Base-by-base conservation (phyloP, 1,140 invertebrate species). In the Procambarus clarkii region DNA sequence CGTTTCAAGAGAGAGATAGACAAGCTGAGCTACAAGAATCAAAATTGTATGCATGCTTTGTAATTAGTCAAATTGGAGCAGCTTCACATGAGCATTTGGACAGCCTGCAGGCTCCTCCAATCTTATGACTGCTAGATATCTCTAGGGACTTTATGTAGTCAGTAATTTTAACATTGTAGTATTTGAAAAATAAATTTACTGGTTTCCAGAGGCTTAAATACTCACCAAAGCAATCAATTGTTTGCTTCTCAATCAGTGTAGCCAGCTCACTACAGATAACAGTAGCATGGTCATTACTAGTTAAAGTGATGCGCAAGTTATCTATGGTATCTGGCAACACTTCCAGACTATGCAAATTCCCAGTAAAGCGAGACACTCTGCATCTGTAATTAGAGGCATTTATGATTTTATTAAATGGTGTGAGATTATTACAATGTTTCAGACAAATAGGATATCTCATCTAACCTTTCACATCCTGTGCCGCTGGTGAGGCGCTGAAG, bases 301-400 rank as follows among this genome's bases (percentile, higher is more conserved):
- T 3, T 74, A 86, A 34, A 18, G 71, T 78, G 34, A 86, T 24
- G n/a, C 58, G 48, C 15, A 88, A 34, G 18, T 69, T 64, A n/a
- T 60, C 44, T 34, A 80, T 13, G 9, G n/a, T 46, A 5, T 64
- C 44, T 44, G 86, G 86, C 4, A 88, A 46, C 24, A 46, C 54
- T 48, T 18, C 18, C 3, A 88, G 8, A 13, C n/a, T 69, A 0
- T 64, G 44, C 86, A 88, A 54, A 46, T 88, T 60, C 2, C 86
- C 86, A 2, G 24, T 80, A 34, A 88, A 79, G 46, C 21, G 71
- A 15, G 5, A 50, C 24, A 86, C 46, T 34, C 50, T 24, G 50
- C 85, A 86, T 34, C 85, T 86, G 46, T 24, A 86, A 76, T 34
- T 34, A 78, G 5, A 44, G 60, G 15, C 9, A 71, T 45, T 45